These are phyloP conservation scores for Deilephila porcellus DNA, from an alignment of 2,888 invertebrate genomes.

Conservation along the genomic window DNA sequence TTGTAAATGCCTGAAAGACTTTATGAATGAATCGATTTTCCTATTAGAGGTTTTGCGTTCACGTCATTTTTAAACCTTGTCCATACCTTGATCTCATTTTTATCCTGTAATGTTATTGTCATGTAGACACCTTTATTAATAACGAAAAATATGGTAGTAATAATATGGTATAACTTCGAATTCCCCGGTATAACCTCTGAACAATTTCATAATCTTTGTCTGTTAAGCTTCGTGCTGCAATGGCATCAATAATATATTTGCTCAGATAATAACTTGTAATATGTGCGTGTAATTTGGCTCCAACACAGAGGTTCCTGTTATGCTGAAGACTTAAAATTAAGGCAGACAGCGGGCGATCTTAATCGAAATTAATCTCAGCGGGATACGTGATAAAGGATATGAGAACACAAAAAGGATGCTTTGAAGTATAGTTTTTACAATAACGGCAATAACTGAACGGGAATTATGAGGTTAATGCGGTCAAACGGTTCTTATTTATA, in stretches of 20 bases:
- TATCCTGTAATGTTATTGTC: neutral
- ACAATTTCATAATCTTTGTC: neutral
- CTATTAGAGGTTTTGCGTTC: neutral
- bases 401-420: constrained; percentile 33
- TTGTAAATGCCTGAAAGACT: neutral
- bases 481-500: neutral
- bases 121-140: neutral
- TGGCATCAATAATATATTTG: neutral
- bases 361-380: constrained; percentile 19
- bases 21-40: constrained; percentile 4
- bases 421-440: neutral
- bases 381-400: constrained; percentile 1
- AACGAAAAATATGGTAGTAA: neutral
- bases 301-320: constrained; percentile 3
- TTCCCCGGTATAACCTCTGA: no score
- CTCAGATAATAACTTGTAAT: neutral
- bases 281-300: neutral
- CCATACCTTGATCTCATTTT: constrained; percentile 8
- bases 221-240: no score
- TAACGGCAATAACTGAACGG: neutral
- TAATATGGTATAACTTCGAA: no score
- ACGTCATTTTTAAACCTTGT: neutral
- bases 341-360: constrained; percentile 9
- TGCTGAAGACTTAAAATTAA: neutral
- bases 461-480: neutral